Base-by-base conservation (phyloP, 2,113 vertebrate species). In the rabbit (Oryctolagus cuniculus) region DNA sequence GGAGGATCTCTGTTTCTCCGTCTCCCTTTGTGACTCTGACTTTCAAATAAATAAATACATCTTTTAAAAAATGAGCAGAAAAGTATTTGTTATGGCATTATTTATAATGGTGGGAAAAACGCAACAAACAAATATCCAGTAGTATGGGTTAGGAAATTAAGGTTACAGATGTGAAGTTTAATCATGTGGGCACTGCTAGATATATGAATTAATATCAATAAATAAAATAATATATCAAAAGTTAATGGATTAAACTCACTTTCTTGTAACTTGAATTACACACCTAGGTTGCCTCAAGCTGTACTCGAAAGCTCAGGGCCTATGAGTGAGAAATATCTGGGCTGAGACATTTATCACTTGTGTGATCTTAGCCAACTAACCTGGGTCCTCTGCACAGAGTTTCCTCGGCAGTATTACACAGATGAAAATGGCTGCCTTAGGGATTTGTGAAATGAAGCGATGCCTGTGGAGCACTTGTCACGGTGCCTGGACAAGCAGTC, bases 271-370 rank as follows among this genome's bases (percentile, higher is more conserved):
- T 81, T 29, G 38, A 31, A 70, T 80, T 44, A 44, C 38, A 44
- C 38, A 77, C 13, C 19, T 69, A 22, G 13, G 1, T 49, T 29
- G 22, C 19, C 25, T 67, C 73, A 13, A 55, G 38, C 34, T 64
- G 21, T 5, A 78, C 6, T 74, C 44, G 21, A 16, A 80, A 80
- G 5, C 29, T 24, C 44, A 67, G 79, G 89, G 29, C 36, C 29
- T 92, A 38, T 82, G 64, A 81, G 81, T 69, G 74, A 77, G 70
- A 51, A 81, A 86, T 67, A 73, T 51, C 55, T 77, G 29, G 38
- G 19, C 70, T 81, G 21, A 70, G 22, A 36, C 5, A 44, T 61
- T 9, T 81, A 27, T 34, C 36, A 15, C 27, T 36, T 74, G 4
- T 63, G 51, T 80, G 22, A 34, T 67, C 55, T 83, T 80, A 69